Percentiles rank a stretch among this genome's conserved stretches.
Conservation (phyloP, 2,113 vertebrate species). For the Alouatta palliata region DNA sequence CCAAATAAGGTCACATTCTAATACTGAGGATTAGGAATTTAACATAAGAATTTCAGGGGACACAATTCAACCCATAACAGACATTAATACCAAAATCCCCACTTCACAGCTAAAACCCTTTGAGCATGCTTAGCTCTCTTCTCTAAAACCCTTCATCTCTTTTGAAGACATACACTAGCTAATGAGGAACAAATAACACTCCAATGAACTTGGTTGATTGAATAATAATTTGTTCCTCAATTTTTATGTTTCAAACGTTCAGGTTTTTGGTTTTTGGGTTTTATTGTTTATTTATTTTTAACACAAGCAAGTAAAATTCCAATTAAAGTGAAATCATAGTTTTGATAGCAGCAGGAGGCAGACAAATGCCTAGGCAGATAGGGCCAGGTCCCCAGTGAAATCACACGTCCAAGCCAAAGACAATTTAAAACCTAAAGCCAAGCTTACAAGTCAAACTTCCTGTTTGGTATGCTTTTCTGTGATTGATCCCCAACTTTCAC, state of each 20-base stretch:
- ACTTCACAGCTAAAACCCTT: not conserved
- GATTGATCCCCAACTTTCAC: too few species aligned
- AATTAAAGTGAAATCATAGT: not conserved
- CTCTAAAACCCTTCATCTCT: not conserved
- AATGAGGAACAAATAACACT: not conserved
- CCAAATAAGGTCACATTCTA: not conserved
- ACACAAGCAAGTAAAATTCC: not conserved
- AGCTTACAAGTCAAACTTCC: too few species aligned
- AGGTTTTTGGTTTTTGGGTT: not conserved
- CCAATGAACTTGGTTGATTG: not conserved
- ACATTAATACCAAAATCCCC: not conserved
- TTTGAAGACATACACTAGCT: not conserved
- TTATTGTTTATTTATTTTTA: not conserved
- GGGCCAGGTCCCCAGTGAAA: too few species aligned
- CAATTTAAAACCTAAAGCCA: too few species aligned
- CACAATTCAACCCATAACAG: not conserved
- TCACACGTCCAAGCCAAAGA: too few species aligned
- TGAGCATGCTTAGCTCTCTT: not conserved
- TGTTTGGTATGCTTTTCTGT: too few species aligned
- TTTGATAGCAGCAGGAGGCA: not conserved
- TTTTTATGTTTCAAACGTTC: not conserved
- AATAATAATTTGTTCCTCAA: conserved; percentile 2
- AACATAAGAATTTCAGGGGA: not conserved
- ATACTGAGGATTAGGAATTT: not conserved
- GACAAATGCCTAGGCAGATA: too few species aligned